These are phyloP conservation scores for Bimastos eiseni DNA, from an alignment of 2,888 invertebrate species.

Conservation along the genomic window DNA sequence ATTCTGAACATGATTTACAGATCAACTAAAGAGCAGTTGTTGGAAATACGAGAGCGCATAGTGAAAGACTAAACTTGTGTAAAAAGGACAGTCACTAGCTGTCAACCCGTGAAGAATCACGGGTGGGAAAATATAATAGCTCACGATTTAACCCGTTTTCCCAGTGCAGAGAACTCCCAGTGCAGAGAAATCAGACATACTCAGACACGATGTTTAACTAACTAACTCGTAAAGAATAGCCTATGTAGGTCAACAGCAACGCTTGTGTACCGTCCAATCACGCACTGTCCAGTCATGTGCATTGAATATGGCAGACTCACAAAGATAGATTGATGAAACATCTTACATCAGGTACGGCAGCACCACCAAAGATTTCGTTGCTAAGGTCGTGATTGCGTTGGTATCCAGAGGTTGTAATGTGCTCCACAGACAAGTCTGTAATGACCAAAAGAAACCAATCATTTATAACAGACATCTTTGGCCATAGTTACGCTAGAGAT, in stretches of 20 bases:
- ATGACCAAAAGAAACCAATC: background rate
- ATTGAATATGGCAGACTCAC: no score
- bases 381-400: conserved; percentile 92
- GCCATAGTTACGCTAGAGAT: background rate
- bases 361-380: conserved; percentile 95
- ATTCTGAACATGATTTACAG: background rate
- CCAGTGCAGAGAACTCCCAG: no score
- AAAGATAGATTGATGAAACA: conserved; percentile 98
- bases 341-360: conserved; percentile 94
- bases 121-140: no score
- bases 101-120: no score
- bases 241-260: no score
- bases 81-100: conserved; percentile 87
- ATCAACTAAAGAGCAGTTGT: background rate
- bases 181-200: no score
- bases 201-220: no score
- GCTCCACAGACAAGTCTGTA: conserved; percentile 80
- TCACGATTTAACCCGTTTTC: no score
- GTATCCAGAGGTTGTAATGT: conserved; percentile 90
- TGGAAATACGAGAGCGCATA: conserved; percentile 73
- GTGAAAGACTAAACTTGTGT: conserved; percentile 92
- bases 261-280: no score
- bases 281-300: no score
- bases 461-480: background rate
- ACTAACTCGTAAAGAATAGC: no score